phyloP scores from a whole-genome alignment of 1,140 invertebrate species.

The Leptonema lineaticorne region DNA sequence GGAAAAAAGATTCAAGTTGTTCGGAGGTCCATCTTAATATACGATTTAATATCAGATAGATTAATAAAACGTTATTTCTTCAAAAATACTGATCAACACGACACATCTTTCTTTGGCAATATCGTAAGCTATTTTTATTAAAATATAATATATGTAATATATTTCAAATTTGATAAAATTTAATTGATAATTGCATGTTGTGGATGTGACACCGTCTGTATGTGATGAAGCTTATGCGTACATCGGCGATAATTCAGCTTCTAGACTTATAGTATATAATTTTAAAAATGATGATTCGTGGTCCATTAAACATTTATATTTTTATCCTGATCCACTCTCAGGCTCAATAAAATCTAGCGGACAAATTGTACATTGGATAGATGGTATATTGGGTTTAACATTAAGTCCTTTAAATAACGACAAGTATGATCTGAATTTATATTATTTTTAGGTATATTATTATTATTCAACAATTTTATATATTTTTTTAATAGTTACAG shows the following conservation, averaged over 20 bases:
- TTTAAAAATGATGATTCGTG: constrained; percentile 64
- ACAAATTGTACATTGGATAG: constrained; percentile 67
- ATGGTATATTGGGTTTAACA: constrained; percentile 65
- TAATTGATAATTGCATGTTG: constrained; percentile 45
- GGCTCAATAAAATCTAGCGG: constrained; percentile 64
- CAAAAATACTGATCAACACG: constrained; percentile 43
- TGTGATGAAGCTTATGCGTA: constrained; percentile 69
- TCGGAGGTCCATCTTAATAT: constrained; percentile 55
- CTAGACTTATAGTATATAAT: constrained; percentile 66
- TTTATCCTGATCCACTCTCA: constrained; percentile 68
- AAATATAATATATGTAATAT: background rate
- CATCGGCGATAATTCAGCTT: constrained; percentile 63
- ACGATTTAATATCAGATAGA: constrained; percentile 52
- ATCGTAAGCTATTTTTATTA: constrained; percentile 2
- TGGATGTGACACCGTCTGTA: constrained; percentile 60
- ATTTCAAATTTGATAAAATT: background rate
- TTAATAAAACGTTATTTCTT: constrained; percentile 59
- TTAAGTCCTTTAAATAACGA: constrained; percentile 51
- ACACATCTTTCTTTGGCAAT: constrained; percentile 1
- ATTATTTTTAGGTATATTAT: background rate
- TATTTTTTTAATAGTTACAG: constrained; percentile 54
- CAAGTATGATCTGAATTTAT: constrained; percentile 43
- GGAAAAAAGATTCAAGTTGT: constrained; percentile 46
- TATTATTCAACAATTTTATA: background rate
- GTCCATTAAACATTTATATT: constrained; percentile 68